These are phyloP conservation scores for Epiperipatus broadwayi DNA, from an alignment of 2,888 invertebrate genomes.

Conservation along the genomic window DNA sequence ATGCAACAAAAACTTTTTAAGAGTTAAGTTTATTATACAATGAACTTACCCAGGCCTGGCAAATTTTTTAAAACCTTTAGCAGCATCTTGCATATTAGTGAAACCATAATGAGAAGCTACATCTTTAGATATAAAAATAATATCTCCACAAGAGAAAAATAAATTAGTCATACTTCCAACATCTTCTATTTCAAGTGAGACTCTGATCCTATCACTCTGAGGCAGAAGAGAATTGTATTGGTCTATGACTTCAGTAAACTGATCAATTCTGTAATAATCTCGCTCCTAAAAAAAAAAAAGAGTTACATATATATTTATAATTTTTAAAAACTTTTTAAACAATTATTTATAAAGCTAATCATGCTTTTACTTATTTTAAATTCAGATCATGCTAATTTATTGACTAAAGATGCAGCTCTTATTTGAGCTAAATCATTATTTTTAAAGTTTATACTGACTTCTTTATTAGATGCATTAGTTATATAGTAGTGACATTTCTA, in stretches of 20 bases:
- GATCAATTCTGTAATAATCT: conserved; percentile 34
- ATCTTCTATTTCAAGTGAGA: conserved; percentile 45
- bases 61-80: conserved; percentile 28
- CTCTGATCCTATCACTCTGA: too few species aligned
- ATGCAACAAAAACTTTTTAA: too few species aligned
- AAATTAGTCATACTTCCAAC: conserved; percentile 31
- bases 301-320: conserved; percentile 1
- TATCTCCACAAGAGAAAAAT: conserved; percentile 36
- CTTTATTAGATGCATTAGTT: too few species aligned
- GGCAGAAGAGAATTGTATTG: conserved; percentile 31
- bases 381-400: too few species aligned
- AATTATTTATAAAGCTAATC: too few species aligned
- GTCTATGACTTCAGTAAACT: conserved; percentile 37
- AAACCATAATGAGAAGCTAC: conserved; percentile 38
- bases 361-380: too few species aligned
- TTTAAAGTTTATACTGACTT: too few species aligned
- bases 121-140: conserved; percentile 46
- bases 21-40: too few species aligned
- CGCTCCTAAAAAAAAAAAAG: conserved; percentile 30
- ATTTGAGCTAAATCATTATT: too few species aligned
- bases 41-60: conserved; percentile 31
- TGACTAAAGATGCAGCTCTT: too few species aligned
- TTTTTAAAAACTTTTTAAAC: conserved; percentile 7
- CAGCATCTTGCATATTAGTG: conserved; percentile 34
- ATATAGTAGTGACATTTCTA: too few species aligned